Conservation (phyloP, 30 jellyfish, hydroid and myxozoan species). For the Aurelia sp. region DNA sequence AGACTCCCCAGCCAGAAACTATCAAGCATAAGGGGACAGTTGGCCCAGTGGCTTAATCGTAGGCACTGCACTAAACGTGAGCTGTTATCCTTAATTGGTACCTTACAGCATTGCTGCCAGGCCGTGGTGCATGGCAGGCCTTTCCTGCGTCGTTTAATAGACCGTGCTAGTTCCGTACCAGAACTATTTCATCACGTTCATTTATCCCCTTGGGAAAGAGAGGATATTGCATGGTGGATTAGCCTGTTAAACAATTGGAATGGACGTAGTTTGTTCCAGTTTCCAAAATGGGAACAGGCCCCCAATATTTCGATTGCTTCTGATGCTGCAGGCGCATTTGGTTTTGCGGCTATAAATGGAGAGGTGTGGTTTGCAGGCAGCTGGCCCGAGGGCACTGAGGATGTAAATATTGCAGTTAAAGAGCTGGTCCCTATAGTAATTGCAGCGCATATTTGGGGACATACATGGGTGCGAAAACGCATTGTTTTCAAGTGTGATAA, state of each 20-base stretch:
- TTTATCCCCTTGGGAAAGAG: neutral
- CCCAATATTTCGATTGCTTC: neutral
- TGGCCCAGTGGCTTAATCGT: too few relatives aligned
- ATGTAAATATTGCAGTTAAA: slow-evolving; percentile 1
- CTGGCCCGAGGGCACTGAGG: neutral
- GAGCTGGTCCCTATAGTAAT: slow-evolving; percentile 24
- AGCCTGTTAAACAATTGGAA: slow-evolving; percentile 8
- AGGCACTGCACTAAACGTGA: too few relatives aligned
- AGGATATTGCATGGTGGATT: slow-evolving; percentile 22
- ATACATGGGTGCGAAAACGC: neutral
- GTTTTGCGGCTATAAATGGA: neutral
- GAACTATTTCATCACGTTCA: neutral
- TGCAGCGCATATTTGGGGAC: slow-evolving; percentile 33
- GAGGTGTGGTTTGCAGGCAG: slow-evolving; percentile 10
- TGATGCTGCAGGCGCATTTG: slow-evolving; percentile 19
- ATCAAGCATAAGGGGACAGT: neutral
- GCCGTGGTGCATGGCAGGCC: too few relatives aligned
- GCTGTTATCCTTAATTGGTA: too few relatives aligned
- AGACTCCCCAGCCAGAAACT: too few relatives aligned
- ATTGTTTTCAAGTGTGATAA: slow-evolving; percentile 1
- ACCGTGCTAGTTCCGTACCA: neutral
- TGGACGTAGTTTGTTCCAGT: neutral
- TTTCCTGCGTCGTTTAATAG: neutral
- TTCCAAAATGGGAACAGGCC: neutral
- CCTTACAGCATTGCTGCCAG: too few relatives aligned